phyloP scores from a whole-genome alignment of 2,113 vertebrate genomes.

The Gopherus evgoodei region DNA sequence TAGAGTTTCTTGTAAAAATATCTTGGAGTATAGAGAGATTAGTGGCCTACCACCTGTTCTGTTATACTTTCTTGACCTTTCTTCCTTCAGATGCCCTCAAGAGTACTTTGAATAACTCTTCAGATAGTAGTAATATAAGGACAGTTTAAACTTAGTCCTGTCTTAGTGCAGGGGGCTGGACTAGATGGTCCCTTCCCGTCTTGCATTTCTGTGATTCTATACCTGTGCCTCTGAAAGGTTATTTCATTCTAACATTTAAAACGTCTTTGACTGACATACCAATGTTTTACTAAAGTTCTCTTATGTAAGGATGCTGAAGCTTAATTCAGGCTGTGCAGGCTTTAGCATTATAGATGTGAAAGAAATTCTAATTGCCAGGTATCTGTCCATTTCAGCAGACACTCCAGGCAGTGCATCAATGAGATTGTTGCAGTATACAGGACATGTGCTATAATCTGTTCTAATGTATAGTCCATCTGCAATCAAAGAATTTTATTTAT shows the following conservation, averaged over 20 bases:
- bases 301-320: background rate
- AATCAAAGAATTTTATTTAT: slow-evolving; percentile 15
- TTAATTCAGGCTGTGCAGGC: background rate
- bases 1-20: slow-evolving; percentile 58
- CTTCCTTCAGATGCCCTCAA: background rate
- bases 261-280: background rate
- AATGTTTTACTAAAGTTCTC: background rate
- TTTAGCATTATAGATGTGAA: background rate
- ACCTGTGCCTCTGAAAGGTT: background rate
- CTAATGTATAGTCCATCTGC: slow-evolving; percentile 46
- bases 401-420: slow-evolving; percentile 4
- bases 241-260: background rate
- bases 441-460: slow-evolving; percentile 12
- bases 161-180: background rate
- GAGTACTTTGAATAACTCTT: background rate
- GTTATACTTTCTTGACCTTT: background rate
- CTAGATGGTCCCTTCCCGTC: background rate
- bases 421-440: slow-evolving; percentile 34
- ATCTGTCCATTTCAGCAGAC: slow-evolving; percentile 44
- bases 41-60: slow-evolving; percentile 27
- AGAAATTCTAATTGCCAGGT: background rate
- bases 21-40: background rate
- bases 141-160: background rate
- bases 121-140: background rate
- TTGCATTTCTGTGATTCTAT: background rate